These are phyloP conservation scores for Dynastes maya DNA, from an alignment of 2,888 invertebrate species.

Conservation along the genomic window DNA sequence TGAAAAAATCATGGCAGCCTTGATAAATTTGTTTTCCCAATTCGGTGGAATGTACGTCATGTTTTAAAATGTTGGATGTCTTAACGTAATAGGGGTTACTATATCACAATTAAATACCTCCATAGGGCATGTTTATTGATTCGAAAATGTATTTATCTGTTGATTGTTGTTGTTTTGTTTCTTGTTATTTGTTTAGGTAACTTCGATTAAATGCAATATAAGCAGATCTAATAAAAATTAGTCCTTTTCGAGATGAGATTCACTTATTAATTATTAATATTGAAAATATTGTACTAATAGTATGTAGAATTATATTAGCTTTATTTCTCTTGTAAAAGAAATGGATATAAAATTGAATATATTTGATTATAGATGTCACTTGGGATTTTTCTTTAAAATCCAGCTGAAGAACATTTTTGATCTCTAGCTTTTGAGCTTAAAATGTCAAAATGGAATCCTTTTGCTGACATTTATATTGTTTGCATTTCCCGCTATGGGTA, in stretches of 20 bases:
- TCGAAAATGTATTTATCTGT: too few species aligned
- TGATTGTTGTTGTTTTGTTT: neutral
- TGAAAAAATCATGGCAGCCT: too few species aligned
- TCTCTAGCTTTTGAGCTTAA: neutral
- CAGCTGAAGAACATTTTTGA: neutral
- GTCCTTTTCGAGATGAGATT: too few species aligned
- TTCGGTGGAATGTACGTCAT: too few species aligned
- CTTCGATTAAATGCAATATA: neutral
- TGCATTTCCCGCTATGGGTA: too few species aligned
- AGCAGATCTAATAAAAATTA: too few species aligned
- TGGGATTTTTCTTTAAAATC: conserved; percentile 10
- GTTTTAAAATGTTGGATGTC: neutral
- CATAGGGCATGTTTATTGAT: too few species aligned
- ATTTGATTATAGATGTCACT: conserved; percentile 23
- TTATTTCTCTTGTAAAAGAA: conserved; percentile 5
- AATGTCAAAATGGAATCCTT: neutral
- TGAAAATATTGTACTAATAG: neutral
- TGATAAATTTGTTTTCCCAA: too few species aligned
- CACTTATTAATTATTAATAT: neutral
- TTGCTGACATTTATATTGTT: too few species aligned
- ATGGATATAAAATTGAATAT: conserved; percentile 1
- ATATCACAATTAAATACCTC: too few species aligned
- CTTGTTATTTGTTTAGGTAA: conserved; percentile 10
- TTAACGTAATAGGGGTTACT: too few species aligned
- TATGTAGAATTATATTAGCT: conserved; percentile 11